Conservation (phyloP, 2,113 vertebrate species). For the Pituophis catenifer region DNA sequence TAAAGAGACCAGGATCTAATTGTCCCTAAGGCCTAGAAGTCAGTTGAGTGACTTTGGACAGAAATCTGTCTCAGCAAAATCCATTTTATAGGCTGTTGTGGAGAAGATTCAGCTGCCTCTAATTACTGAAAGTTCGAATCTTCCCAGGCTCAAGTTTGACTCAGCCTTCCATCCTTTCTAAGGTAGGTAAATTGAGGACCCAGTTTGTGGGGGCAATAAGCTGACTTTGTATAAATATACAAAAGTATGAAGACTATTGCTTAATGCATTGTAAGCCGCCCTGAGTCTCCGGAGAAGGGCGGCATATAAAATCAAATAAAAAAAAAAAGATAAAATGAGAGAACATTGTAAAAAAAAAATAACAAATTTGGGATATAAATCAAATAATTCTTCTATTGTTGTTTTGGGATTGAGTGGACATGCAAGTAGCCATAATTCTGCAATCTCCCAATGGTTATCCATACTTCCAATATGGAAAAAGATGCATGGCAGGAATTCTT, state of each 20-base stretch:
- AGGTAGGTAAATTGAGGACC: no score
- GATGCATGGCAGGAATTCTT: neutral
- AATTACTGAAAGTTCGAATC: no score
- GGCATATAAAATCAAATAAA: no score
- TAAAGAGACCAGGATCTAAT: neutral
- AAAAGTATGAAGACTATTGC: no score
- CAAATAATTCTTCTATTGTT: neutral
- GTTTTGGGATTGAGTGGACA: neutral
- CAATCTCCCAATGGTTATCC: neutral
- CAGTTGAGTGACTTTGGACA: neutral
- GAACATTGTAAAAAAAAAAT: neutral
- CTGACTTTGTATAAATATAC: no score
- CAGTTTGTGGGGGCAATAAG: no score
- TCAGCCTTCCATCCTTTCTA: no score
- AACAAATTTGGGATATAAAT: neutral
- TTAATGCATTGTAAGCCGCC: no score
- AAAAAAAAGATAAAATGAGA: neutral
- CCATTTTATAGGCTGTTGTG: neutral
- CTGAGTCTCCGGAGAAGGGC: no score
- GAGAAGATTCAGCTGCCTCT: neutral
- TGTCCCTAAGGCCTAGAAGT: neutral
- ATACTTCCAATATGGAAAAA: neutral
- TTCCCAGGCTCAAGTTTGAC: no score
- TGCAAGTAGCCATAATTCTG: neutral
- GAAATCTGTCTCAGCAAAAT: neutral